These are phyloP conservation scores for Cantharis lateralis DNA, from an alignment of 2,888 invertebrate species.

Conservation along the genomic window DNA sequence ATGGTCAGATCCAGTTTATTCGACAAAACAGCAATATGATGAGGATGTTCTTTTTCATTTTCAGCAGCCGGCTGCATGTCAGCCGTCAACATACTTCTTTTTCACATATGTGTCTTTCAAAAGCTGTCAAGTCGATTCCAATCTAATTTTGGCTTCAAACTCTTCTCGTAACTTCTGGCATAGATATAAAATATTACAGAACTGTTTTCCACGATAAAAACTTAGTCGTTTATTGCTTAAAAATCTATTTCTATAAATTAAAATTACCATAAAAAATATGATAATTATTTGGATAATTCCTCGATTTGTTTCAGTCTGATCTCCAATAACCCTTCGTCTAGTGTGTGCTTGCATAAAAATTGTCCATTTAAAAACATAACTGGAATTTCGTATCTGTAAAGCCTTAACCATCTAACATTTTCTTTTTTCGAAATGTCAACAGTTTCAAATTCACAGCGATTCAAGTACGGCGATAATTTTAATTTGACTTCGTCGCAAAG, in stretches of 20 bases:
- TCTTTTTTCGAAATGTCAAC: slow-evolving; percentile 77
- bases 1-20: no score
- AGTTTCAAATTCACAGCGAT: slow-evolving; percentile 68
- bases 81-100: no score
- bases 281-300: neutral
- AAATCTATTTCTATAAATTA: neutral
- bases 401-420: slow-evolving; percentile 72
- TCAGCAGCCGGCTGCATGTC: no score
- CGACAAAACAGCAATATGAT: no score
- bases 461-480: slow-evolving; percentile 64
- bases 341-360: slow-evolving; percentile 77
- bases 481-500: slow-evolving; percentile 80
- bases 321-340: slow-evolving; percentile 65
- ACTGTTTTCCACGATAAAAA: neutral
- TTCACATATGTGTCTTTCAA: no score
- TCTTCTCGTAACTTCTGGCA: no score
- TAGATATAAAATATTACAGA: neutral
- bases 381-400: slow-evolving; percentile 85
- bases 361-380: slow-evolving; percentile 84
- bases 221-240: neutral
- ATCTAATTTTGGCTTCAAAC: no score
- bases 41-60: no score
- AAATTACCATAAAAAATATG: neutral
- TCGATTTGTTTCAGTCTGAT: slow-evolving; percentile 52
- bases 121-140: no score